phyloP scores from a whole-genome alignment of 2,888 invertebrate genomes.

The Rotaria socialis region DNA sequence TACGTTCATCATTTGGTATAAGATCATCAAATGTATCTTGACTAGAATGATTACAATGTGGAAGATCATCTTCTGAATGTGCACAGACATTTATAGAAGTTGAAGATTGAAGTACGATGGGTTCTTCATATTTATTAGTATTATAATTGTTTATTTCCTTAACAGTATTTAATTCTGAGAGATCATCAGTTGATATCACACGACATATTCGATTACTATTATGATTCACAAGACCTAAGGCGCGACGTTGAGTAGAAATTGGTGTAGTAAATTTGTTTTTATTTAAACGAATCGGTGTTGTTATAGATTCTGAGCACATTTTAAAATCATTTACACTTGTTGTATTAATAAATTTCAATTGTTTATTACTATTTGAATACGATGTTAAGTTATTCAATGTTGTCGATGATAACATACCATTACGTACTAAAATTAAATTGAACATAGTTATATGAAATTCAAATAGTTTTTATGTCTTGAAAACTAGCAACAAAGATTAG shows the following conservation, averaged over 20 bases:
- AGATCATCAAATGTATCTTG: conserved; percentile 35
- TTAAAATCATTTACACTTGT: neutral
- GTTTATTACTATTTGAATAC: conserved; percentile 3
- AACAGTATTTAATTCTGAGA: neutral
- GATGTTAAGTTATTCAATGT: conserved; percentile 1
- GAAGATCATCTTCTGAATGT: conserved; percentile 24
- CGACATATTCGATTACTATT: conserved; percentile 2
- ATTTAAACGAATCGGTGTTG: conserved; percentile 23
- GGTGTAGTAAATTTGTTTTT: neutral
- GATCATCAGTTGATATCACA: neutral
- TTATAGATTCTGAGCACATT: neutral
- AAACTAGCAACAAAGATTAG: no score
- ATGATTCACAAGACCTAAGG: neutral
- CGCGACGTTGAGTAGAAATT: neutral
- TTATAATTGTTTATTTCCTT: neutral
- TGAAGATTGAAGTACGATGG: neutral
- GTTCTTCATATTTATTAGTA: neutral
- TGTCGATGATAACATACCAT: conserved; percentile 18
- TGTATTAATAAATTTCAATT: neutral
- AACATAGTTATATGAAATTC: no score
- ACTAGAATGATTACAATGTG: neutral
- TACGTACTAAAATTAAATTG: neutral
- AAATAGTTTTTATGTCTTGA: no score
- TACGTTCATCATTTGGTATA: conserved; percentile 6
- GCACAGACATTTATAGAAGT: neutral